phyloP scores from a whole-genome alignment of 2,888 invertebrate genomes.

The Oxycera nigricornis region DNA sequence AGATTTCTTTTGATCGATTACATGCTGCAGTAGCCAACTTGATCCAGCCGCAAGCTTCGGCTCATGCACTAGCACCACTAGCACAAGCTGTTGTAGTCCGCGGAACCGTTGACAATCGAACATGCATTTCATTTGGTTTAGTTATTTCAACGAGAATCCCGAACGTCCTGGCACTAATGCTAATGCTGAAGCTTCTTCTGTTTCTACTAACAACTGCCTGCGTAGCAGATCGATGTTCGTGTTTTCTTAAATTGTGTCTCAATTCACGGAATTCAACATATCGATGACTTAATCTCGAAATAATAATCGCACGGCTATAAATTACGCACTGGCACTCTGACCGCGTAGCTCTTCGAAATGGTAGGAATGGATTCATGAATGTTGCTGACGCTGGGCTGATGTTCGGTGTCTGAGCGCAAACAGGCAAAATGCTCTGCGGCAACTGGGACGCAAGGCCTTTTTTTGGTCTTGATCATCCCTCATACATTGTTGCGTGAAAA shows the following conservation, averaged over 20 bases:
- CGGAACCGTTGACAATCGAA: constrained; percentile 22
- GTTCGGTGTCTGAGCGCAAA: neutral
- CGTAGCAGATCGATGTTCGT: constrained; percentile 26
- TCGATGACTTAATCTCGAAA: constrained; percentile 41
- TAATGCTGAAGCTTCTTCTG: neutral
- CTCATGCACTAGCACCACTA: neutral
- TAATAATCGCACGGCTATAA: constrained; percentile 38
- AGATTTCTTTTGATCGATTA: constrained; percentile 3
- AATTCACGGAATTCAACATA: constrained; percentile 50
- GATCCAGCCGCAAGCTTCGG: neutral
- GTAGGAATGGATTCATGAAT: constrained; percentile 6
- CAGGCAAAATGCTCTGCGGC: no score
- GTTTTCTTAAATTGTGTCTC: constrained; percentile 49
- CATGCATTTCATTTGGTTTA: constrained; percentile 21
- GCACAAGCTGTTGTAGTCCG: neutral
- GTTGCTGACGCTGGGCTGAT: neutral
- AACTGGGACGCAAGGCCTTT: no score
- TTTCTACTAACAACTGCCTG: neutral
- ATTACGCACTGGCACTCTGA: constrained; percentile 39
- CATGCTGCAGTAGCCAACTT: neutral
- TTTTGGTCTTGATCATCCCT: no score
- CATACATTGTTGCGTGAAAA: no score
- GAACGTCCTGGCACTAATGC: neutral
- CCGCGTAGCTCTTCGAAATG: constrained; percentile 1
- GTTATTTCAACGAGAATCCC: neutral